Conservation (phyloP, 2,113 vertebrate genomes). For the Cyphomyrus plagiostoma region DNA sequence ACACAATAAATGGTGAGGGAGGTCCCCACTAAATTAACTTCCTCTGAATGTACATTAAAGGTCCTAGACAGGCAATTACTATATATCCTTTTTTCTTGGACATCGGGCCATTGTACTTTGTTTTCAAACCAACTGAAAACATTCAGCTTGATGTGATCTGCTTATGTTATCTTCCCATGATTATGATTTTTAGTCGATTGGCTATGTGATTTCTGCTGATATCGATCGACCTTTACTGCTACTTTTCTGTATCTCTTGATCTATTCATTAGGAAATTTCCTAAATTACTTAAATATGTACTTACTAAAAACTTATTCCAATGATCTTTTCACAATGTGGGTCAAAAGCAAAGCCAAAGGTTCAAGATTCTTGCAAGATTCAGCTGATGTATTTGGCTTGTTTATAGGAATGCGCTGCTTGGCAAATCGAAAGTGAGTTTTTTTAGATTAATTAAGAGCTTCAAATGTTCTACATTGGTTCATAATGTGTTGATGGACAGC, state of each 20-base stretch:
- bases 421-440: neutral
- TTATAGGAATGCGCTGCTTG: neutral
- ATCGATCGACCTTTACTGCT: neutral
- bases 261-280: neutral
- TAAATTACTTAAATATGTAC: neutral
- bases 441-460: neutral
- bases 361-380: neutral
- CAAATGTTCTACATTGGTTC: neutral
- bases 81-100: neutral
- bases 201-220: neutral
- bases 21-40: conserved; percentile 46
- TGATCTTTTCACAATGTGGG: neutral
- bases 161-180: neutral
- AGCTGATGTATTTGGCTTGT: neutral
- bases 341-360: neutral
- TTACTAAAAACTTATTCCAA: neutral
- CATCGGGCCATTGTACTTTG: conserved; percentile 1
- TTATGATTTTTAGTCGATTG: neutral
- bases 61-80: conserved; percentile 31
- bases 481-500: neutral
- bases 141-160: neutral
- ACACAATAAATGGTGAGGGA: conserved; percentile 26
- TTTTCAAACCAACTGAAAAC: neutral
- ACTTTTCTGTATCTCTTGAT: neutral
- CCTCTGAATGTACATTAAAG: conserved; percentile 39